Evolutionary conservation across 2,888 invertebrate genomes (phyloP), one percentile per base, ranked within the genome.

Genomic region (Heteropelma amictum): DNA sequence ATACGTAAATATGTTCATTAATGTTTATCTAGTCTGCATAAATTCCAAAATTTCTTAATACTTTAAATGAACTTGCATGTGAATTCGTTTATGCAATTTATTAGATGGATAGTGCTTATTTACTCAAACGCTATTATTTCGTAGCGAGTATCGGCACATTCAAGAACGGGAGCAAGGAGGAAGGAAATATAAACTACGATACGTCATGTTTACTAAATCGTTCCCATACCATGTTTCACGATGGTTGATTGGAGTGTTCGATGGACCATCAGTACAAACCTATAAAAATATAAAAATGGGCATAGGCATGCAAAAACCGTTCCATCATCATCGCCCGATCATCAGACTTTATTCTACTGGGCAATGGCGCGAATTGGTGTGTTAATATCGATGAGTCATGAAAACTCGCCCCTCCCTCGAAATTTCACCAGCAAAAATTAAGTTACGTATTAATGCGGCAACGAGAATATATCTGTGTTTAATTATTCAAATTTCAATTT

Each of bases 331-430:
- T 54, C n/a, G 51, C 23, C 64, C 73, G 68, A 74, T 69, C 73
- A 69, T 69, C 69, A 69, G 64, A 47, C 40, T 61, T 68, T 23
- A 14, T 53, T 53, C 53, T 70, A 28, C 69, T 77, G 79, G 78
- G 53, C 77, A 33, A 35, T 26, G 40, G 14, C 30, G 23, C 77
- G 78, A 74, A 65, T 69, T 77, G 17, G 21, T 71, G 77, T 81
- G 84, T 85, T 84, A 85, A 85, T 85, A 85, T 85, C 83, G 83
- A 85, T 85, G 82, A 72, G 53, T 68, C 68, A 30, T 35, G 54
- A 14, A 42, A 45, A 40, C 33, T 33, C 33, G 30, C 47, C 42
- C 49, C 28, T 47, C 19, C 45, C 58, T 61, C 28, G n/a, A n/a
- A n/a, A n/a, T n/a, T n/a, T n/a, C n/a, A n/a, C n/a, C n/a, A n/a